Evolutionary conservation across 2,113 vertebrate species (phyloP), one percentile per base, ranked within the genome.

Genomic region (Rhodinocichla rosea): DNA sequence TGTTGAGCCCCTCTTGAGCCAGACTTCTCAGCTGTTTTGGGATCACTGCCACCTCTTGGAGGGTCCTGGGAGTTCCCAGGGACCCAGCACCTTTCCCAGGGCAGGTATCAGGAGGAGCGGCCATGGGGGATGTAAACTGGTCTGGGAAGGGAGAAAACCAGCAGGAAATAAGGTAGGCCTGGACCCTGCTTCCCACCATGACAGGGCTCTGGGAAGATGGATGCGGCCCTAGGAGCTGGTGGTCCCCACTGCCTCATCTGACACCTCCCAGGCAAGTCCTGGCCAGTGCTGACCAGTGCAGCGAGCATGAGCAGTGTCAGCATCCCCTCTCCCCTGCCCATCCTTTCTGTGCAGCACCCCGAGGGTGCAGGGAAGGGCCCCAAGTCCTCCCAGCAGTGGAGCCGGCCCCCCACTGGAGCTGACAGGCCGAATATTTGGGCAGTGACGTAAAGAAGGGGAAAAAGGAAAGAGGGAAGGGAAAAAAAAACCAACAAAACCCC

Each of bases 391-490:
- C 2, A 81, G 77, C 57, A 78, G 52, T 73, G 0, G 1, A 89
- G 68, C 28, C 1, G 11, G 71, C 57, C 57, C 32, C 50, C 42
- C 59, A 62, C 40, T 0, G 4, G 68, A 82, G 87, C 94, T 33
- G 63, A 89, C 55, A 92, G 53, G 45, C 39, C 1, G 52, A 95
- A 95, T 93, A 95, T 87, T 91, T 95, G 57, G 79, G 94, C 28
- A 50, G 52, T 87, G 95, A 95, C 32, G 56, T 93, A 81, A 94
- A 94, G 83, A 91, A 87, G 78, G 74, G 90, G 87, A n/a, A 94
- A 96, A 91, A 89, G 81, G 78, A 97, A 97, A 91, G 70, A 40
- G 23, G 47, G 40, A 68, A 18, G 33, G 10, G 1, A 27, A 67
- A 49, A 67, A 35, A 7, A 42, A 60, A 50, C n/a, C n/a, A 55